Evolutionary conservation across 2,797 vertebrate species (phyloP), one percentile per base, ranked within the genome.

Genomic region (Tangara arthus): DNA sequence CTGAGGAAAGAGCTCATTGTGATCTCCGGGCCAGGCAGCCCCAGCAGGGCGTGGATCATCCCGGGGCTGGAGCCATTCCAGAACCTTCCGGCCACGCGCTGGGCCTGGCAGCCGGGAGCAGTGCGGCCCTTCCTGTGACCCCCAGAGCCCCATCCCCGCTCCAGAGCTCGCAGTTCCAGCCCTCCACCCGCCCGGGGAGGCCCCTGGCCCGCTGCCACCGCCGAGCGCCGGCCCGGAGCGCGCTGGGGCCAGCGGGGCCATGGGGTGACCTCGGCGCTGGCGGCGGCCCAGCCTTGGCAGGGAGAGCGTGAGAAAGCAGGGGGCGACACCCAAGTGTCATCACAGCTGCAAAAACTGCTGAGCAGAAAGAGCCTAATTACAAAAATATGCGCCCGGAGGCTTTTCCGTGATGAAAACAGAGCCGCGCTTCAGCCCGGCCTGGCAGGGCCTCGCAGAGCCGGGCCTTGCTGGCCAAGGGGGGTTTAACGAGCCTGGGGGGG

Each of bases 341-440:
- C 98, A 98, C 99, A 99, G 99, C 99, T 99, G 99, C 98, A 98
- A 98, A 98, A 98, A 98, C 98, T 98, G 98, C 98, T 98, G 98
- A 98, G 98, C 98, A 97, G 98, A 98, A 97, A 98, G 98, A 97
- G 98, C 98, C 98, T 98, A 98, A 99, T 99, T 98, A 98, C 98
- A 98, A 98, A 99, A 99, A 98, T 98, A 99, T 99, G 98, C 97
- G 97, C 97, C 98, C 98, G 30, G 96, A 98, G 98, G 98, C 98
- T 97, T 98, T 98, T 95, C 96, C 89, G 97, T 97, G 98, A 95
- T 97, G 98, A 98, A 98, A 98, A 99, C 98, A 98, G 98, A 98
- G 98, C 94, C 47, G 95, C 92, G 88, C 98, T 98, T 97, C 50
- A 98, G 97, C 95, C 95, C 88, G 11, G 97, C 96, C 98, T 97